A percentile compares a stretch with the other conserved stretches of the same genome.
phyloP scores from a whole-genome alignment of 1,140 invertebrate genomes.

The Cyclina sinensis region DNA sequence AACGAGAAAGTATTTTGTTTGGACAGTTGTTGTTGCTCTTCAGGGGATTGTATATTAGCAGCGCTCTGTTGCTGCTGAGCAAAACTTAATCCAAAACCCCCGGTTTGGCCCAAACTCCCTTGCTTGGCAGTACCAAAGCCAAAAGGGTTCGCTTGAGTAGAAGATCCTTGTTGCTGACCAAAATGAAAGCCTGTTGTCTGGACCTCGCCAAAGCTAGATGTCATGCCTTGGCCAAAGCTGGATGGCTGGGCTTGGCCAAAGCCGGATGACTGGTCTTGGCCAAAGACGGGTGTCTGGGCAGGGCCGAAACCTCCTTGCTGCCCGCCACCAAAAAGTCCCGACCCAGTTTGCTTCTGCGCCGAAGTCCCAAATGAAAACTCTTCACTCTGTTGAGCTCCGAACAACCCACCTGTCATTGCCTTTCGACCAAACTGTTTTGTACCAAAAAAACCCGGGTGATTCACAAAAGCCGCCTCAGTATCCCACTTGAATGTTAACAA shows the following conservation, averaged over 20 bases:
- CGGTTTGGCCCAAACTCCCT: background rate
- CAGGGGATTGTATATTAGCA: too few relatives aligned
- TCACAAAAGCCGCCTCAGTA: background rate
- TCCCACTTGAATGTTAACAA: slow-evolving; percentile 20
- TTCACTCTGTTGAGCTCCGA: background rate
- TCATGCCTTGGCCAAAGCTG: background rate
- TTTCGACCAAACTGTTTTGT: background rate
- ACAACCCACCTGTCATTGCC: background rate
- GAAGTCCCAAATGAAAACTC: background rate
- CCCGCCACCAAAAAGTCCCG: background rate
- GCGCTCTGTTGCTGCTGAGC: too few relatives aligned
- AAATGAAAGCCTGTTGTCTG: background rate
- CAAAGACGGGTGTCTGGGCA: too few relatives aligned
- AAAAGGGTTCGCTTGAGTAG: background rate
- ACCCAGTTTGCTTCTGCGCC: background rate
- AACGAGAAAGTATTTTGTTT: too few relatives aligned
- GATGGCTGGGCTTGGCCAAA: background rate
- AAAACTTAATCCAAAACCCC: background rate
- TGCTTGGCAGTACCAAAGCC: background rate
- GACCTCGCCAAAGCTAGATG: too few relatives aligned
- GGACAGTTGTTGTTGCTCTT: too few relatives aligned
- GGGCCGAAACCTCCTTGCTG: background rate
- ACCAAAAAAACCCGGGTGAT: background rate
- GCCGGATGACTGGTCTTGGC: background rate
- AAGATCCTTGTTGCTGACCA: background rate